Evolutionary conservation across 2,113 vertebrate species (phyloP).

Genomic region (Microtus ochrogaster): DNA sequence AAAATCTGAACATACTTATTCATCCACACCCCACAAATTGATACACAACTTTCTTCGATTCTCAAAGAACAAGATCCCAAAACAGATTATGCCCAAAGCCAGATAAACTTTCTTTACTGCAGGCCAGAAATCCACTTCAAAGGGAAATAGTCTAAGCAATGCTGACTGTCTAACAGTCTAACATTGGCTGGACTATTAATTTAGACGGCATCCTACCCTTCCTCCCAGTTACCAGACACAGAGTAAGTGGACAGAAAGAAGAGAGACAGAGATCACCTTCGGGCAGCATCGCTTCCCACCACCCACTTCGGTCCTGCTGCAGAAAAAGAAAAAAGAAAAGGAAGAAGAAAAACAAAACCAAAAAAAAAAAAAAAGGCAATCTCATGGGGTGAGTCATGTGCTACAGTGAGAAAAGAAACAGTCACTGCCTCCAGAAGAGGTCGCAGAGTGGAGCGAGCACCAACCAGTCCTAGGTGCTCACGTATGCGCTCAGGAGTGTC

Average conservation of each 20-base stretch:
- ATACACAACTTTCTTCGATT: conserved; percentile 4
- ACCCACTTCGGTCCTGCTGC: conserved; percentile 45
- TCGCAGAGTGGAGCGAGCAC: background rate
- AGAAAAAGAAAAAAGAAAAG: conserved; percentile 70
- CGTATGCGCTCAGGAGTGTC: background rate
- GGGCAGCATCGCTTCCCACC: conserved; percentile 67
- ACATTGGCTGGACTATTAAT: background rate
- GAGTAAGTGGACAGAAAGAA: conserved; percentile 64
- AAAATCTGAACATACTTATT: background rate
- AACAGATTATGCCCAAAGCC: conserved; percentile 49
- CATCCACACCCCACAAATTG: background rate
- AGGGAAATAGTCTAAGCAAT: conserved; percentile 19
- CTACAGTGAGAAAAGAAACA: background rate
- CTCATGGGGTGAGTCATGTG: conserved; percentile 41
- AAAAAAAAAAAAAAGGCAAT: background rate
- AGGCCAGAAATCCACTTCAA: conserved; percentile 22
- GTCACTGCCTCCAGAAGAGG: background rate
- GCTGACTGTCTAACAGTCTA: too few relatives aligned
- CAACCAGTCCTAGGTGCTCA: conserved; percentile 11
- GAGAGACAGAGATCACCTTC: conserved; percentile 62
- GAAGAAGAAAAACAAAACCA: conserved; percentile 45
- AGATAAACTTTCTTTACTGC: background rate
- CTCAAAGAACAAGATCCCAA: conserved; percentile 14
- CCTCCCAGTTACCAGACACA: conserved; percentile 73
- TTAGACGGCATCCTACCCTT: conserved; percentile 6